Base-by-base conservation (phyloP, 37 sponge, comb jelly and placozoan species). In the Dysidea cf. avara region DNA sequence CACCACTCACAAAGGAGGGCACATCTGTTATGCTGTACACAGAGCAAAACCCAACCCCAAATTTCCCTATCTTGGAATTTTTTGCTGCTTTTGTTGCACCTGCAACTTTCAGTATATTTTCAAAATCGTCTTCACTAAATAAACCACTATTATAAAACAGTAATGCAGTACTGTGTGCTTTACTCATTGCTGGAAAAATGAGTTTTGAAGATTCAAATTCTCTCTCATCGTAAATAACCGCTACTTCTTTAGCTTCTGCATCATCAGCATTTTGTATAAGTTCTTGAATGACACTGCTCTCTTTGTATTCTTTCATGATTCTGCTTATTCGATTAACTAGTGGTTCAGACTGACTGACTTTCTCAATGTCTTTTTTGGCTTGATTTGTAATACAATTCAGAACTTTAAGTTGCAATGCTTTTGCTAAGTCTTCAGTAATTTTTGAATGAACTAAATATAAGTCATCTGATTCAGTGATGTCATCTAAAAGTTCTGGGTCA, bases 211-310 rank as follows among this genome's bases (percentile, higher is more conserved):
- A 72, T 14, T 68, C 28, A 22, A 31, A 22, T 1, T 20, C 39
- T 1, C 90, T 54, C 30, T 55, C 71, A 74, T 89, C 90, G 46
- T 68, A 80, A 64, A 81, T 61, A 11, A 89, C 69, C 30, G 79
- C 75, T 22, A 89, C 49, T 29, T 83, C 81, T 57, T 85, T 84
- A 13, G 90, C 90, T 25, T 58, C 85, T 56, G 90, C 90, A 84
- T 89, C 90, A 79, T 89, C 90, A 54, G 90, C 90, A 84, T 89
- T 89, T 56, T 89, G 90, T 26, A 89, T 68, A 26, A 89, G 53
- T 61, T 89, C 90, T 48, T 89, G 83, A 33, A 84, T 49, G 29
- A 89, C 84, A 14, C 78, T 81, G 6, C 85, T 85, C 72, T 83
- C 90, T 64, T 83, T 83, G 57, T 89, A 89, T 35, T 89, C 85